Conservation (phyloP, 1,140 invertebrate genomes). For the Scylla paramamosain region DNA sequence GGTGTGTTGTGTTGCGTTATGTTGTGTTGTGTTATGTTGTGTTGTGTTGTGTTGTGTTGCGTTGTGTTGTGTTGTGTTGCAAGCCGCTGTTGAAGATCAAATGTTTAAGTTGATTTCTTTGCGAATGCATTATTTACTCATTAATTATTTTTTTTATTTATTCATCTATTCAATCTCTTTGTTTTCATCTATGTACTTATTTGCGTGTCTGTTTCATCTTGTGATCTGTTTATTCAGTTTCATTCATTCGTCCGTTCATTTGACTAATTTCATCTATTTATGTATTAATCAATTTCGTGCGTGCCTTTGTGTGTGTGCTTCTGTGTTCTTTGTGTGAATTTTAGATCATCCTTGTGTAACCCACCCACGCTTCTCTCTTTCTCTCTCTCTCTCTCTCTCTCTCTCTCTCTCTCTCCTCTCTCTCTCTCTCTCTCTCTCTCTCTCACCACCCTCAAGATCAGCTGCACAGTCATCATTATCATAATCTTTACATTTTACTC, state of each 20-base stretch:
- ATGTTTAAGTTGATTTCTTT: background rate
- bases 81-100: background rate
- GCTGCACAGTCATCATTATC: background rate
- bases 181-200: background rate
- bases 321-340: background rate
- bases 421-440: constrained; percentile 38
- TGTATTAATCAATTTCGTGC: background rate
- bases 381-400: constrained; percentile 34
- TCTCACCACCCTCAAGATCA: background rate
- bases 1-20: no score
- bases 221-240: background rate
- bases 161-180: constrained; percentile 17
- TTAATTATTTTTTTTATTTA: background rate
- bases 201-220: background rate
- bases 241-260: no score
- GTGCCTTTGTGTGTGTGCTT: background rate
- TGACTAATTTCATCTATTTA: background rate
- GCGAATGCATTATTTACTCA: background rate
- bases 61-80: no score
- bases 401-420: constrained; percentile 40
- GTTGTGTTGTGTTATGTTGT: no score
- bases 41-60: no score
- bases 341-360: background rate
- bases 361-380: background rate
- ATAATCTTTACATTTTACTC: background rate